Evolutionary conservation across 2,888 invertebrate species (phyloP).

Genomic region (Selenia dentaria): DNA sequence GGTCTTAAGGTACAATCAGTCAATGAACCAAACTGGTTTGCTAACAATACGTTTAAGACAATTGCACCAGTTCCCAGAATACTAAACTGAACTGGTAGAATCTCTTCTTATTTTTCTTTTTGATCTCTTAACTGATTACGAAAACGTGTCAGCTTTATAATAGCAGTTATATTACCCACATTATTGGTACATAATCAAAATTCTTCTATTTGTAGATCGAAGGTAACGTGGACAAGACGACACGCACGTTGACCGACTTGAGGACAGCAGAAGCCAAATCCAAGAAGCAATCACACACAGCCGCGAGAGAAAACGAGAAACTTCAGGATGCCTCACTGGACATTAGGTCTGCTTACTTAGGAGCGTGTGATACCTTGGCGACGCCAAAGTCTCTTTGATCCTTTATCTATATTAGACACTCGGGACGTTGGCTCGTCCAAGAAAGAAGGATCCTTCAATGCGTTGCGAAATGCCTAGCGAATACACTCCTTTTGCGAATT

Average conservation of each 20-base stretch:
- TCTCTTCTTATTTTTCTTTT: too few species aligned
- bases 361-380: constrained; percentile 22
- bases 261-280: constrained; percentile 94
- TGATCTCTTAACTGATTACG: too few species aligned
- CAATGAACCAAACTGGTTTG: too few species aligned
- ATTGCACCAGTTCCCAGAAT: too few species aligned
- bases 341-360: constrained; percentile 62
- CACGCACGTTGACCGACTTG: constrained; percentile 93
- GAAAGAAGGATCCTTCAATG: constrained; percentile 69
- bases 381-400: constrained; percentile 20
- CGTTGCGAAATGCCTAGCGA: constrained; percentile 52
- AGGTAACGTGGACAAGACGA: constrained; percentile 93
- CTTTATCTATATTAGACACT: constrained; percentile 7
- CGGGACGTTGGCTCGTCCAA: constrained; percentile 40
- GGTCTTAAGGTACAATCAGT: too few species aligned
- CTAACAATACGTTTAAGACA: too few species aligned
- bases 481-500: constrained; percentile 45
- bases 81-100: too few species aligned
- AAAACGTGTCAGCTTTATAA: too few species aligned
- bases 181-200: too few species aligned
- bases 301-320: constrained; percentile 96
- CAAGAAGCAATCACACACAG: constrained; percentile 94
- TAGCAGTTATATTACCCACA: too few species aligned
- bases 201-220: constrained; percentile 81
- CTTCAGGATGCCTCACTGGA: constrained; percentile 89